Evolutionary conservation across 2,797 vertebrate species (phyloP).

Genomic region (Argentina silus): DNA sequence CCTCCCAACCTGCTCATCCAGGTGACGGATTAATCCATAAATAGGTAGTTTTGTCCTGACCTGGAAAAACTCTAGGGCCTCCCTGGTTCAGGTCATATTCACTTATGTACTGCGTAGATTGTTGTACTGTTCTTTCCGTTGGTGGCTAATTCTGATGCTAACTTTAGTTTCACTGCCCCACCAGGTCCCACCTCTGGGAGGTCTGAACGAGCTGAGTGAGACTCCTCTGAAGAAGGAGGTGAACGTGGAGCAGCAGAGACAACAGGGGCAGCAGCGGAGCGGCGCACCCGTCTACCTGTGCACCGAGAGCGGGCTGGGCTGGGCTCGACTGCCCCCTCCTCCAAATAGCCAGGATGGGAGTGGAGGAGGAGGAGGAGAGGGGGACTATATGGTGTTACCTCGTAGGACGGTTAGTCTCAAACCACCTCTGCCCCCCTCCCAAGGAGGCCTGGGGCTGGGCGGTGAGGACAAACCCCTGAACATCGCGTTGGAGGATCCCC

Average conservation of each 20-base stretch:
- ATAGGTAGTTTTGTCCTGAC: background rate
- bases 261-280: conserved; percentile 73
- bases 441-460: conserved; percentile 71
- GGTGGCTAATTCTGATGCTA: background rate
- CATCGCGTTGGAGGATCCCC: conserved; percentile 84
- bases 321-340: conserved; percentile 84
- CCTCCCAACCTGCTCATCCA: conserved; percentile 89
- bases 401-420: conserved; percentile 93
- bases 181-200: conserved; percentile 84
- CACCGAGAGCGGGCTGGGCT: conserved; percentile 91
- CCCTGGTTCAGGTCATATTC: too few relatives aligned
- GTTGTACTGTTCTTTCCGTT: too few relatives aligned
- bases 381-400: conserved; percentile 98
- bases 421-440: conserved; percentile 75
- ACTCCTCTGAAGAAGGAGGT: conserved; percentile 85
- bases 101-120: too few relatives aligned
- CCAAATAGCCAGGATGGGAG: conserved; percentile 73
- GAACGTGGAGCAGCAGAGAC: conserved; percentile 82
- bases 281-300: conserved; percentile 91
- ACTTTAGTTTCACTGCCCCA: too few relatives aligned
- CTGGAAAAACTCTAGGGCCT: too few relatives aligned
- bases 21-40: conserved; percentile 42
- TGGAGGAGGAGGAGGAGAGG: conserved; percentile 79
- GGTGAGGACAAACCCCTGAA: conserved; percentile 85
- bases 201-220: conserved; percentile 88